phyloP scores from a whole-genome alignment of 2,888 invertebrate species.

The Heliconius ismenius region DNA sequence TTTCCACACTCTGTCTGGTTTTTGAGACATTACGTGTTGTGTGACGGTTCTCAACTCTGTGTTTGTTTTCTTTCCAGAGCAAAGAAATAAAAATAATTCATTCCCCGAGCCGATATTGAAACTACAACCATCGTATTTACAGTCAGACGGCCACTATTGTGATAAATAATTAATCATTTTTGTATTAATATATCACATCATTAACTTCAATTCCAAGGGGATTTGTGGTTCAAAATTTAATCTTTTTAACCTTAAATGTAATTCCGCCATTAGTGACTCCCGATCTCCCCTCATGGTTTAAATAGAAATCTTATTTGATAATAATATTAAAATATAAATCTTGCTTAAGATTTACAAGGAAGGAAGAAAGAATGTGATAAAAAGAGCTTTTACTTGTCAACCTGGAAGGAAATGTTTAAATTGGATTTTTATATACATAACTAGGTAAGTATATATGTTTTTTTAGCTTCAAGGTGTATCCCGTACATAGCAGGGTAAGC shows the following conservation, averaged over 20 bases:
- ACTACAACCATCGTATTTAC: no score
- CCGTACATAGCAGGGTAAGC: neutral
- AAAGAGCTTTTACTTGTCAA: constrained; percentile 41
- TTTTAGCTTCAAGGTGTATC: neutral
- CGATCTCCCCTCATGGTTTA: constrained; percentile 22
- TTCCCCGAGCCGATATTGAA: no score
- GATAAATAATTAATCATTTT: neutral
- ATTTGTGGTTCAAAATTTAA: constrained; percentile 20
- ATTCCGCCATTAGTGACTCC: constrained; percentile 17
- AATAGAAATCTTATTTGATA: constrained; percentile 22
- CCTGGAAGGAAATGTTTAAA: constrained; percentile 46
- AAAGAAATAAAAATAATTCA: no score
- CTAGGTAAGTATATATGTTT: constrained; percentile 48
- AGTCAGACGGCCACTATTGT: no score
- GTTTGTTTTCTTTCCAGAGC: no score
- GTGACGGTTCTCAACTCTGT: no score
- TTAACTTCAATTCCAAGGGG: constrained; percentile 3
- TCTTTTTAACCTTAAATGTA: constrained; percentile 15
- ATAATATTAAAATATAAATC: constrained; percentile 26
- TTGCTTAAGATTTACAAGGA: constrained; percentile 14
- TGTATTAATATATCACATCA: constrained; percentile 1
- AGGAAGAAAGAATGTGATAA: constrained; percentile 22
- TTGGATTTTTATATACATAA: constrained; percentile 61
- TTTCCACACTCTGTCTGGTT: no score
- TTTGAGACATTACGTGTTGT: no score